A percentile compares a stretch with the other conserved stretches of the same genome.
Evolutionary conservation across 2,888 invertebrate genomes (phyloP).

Genomic region (Sthenelais limicola): DNA sequence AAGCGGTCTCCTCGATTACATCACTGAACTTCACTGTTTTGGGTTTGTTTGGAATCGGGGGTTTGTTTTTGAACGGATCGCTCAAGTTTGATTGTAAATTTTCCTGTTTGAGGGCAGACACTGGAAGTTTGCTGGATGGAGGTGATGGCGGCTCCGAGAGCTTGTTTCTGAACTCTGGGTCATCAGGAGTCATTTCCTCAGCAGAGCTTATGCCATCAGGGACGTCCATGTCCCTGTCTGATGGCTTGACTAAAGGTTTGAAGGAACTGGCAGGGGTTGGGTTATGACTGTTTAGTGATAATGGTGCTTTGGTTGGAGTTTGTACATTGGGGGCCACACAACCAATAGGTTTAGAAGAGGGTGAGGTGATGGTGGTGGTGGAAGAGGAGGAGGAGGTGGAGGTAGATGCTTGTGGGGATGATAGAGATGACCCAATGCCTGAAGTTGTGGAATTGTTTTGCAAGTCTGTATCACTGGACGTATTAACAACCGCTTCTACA

Average conservation of each 20-base stretch:
- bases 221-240: too few species aligned
- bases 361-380: too few species aligned
- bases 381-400: too few species aligned
- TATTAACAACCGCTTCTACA: neutral
- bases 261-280: too few species aligned
- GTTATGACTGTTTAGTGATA: neutral
- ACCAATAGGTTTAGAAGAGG: constrained; percentile 22
- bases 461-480: constrained; percentile 28
- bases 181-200: too few species aligned
- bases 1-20: constrained; percentile 9
- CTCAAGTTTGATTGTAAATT: neutral
- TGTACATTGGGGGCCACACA: constrained; percentile 31
- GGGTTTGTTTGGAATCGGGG: constrained; percentile 17
- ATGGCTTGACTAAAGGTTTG: too few species aligned
- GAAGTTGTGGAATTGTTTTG: too few species aligned
- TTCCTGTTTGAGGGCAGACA: neutral
- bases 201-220: neutral
- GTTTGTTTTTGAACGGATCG: neutral
- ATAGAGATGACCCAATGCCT: constrained; percentile 27
- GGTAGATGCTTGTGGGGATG: constrained; percentile 17
- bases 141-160: too few species aligned
- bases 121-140: too few species aligned
- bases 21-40: constrained; percentile 32
- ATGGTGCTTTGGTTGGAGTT: neutral
- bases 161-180: too few species aligned